Evolutionary conservation across 1,140 invertebrate genomes (phyloP).

Genomic region (Nymphalis io): DNA sequence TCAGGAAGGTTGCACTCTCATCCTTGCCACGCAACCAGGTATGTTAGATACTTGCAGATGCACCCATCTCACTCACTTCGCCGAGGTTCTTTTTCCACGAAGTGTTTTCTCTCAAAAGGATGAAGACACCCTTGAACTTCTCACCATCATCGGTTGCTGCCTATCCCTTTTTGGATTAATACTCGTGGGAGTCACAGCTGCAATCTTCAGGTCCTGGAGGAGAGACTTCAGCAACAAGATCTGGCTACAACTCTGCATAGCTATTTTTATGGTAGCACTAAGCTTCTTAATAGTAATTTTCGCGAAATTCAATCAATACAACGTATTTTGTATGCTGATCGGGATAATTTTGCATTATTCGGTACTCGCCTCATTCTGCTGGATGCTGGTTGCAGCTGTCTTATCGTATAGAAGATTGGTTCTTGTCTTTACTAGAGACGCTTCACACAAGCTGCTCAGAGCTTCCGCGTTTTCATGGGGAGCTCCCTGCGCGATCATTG

Average conservation of each 20-base stretch:
- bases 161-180: constrained; percentile 72
- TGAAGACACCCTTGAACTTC: constrained; percentile 59
- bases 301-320: constrained; percentile 55
- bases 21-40: constrained; percentile 45
- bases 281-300: constrained; percentile 68
- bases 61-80: constrained; percentile 79
- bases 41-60: constrained; percentile 74
- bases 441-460: constrained; percentile 75
- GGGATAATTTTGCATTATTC: constrained; percentile 76
- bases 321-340: constrained; percentile 63
- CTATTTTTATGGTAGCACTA: constrained; percentile 64
- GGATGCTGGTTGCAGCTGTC: constrained; percentile 80
- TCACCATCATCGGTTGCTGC: constrained; percentile 73
- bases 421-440: constrained; percentile 69
- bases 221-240: constrained; percentile 79
- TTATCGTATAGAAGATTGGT: constrained; percentile 76
- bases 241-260: constrained; percentile 75
- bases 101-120: constrained; percentile 58
- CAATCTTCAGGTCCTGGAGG: constrained; percentile 75
- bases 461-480: constrained; percentile 76
- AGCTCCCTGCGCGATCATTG: constrained; percentile 64
- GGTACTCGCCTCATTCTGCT: constrained; percentile 76
- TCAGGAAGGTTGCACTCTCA: constrained; percentile 68
- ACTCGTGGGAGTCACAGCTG: constrained; percentile 71
- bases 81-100: constrained; percentile 68